Base-by-base conservation (phyloP, 2,888 invertebrate species). In the Pachliopta kotzebuea region DNA sequence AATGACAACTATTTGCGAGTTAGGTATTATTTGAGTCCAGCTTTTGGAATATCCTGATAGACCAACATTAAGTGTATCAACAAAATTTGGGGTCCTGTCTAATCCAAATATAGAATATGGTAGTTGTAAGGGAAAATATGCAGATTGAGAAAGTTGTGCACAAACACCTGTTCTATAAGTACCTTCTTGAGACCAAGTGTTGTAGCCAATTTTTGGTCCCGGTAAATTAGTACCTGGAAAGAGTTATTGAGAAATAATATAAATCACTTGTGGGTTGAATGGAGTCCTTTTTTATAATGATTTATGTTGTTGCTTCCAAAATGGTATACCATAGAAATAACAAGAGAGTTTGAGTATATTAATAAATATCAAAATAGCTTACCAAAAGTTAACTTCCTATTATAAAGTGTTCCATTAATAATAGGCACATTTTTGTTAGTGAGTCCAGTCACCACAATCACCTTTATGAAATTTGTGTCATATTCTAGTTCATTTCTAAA, bases 41-140 rank as follows among this genome's bases (percentile, higher is more conserved):
- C 94, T 94, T 71, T 94, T 94, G 0, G 92, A 94, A 75, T 93
- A 92, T 64, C 94, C 93, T n/a, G 94, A 94, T 58, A 96, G 85
- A 11, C 97, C 97, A 2, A 98, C 97, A 63, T 94, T 95, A 45
- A 99, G 88, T 17, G 94, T 94, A 78, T 99, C 99, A 0, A 99
- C 97, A 89, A 99, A 99, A 88, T 99, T 99, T 1, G 99, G 99
- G 49, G 98, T 98, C 66, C 98, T 94, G 3, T 99, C 99, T n/a
- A 99, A 92, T 2, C 99, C 99, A 86, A 99, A 99, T 70, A 98
- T 96, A 0, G 96, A 96, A 83, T 98, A 99, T 0, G 99, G 99
- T 63, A 99, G 88, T 83, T 98, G 98, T n/a, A 99, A 92, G 2
- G 98, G 94, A 81, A 96, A 96, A 81, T 98, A 96, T 1, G 98